Evolutionary conservation across 2,113 vertebrate genomes (phyloP).

Genomic region (Toxostoma redivivum): DNA sequence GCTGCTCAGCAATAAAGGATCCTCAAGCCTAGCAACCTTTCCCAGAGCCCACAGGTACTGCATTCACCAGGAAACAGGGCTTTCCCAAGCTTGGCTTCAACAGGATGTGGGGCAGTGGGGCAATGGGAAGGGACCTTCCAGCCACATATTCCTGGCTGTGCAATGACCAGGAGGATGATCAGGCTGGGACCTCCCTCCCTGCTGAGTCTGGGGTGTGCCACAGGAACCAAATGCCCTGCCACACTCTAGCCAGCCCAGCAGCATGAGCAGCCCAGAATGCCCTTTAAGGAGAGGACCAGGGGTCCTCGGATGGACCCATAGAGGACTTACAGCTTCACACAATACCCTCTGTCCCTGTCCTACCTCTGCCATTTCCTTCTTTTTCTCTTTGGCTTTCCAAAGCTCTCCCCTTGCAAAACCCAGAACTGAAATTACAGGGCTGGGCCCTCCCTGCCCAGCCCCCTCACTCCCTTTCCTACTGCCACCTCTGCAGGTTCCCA

Average conservation of each 20-base stretch:
- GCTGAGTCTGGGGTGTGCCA: neutral
- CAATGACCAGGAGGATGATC: neutral
- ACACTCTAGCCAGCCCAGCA: neutral
- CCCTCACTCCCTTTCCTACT: neutral
- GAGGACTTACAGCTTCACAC: neutral
- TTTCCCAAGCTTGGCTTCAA: neutral
- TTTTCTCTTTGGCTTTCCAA: constrained; percentile 8
- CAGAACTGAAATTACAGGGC: constrained; percentile 31
- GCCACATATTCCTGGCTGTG: neutral
- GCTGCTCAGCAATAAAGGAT: neutral
- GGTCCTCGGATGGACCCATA: neutral
- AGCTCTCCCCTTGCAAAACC: constrained; percentile 49
- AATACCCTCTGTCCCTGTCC: neutral
- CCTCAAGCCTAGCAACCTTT: neutral
- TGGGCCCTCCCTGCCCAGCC: neutral
- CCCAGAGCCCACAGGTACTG: neutral
- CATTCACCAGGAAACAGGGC: neutral
- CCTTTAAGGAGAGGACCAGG: neutral
- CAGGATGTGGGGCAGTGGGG: neutral
- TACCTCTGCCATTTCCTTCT: neutral
- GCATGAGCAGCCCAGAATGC: fast-evolving
- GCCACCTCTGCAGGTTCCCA: neutral
- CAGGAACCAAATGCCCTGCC: neutral
- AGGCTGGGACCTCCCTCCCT: neutral
- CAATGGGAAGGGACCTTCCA: neutral